Percentiles rank a stretch among this genome's conserved stretches.
Conservation (phyloP, 2,888 invertebrate genomes). For the Metellina segmentata region DNA sequence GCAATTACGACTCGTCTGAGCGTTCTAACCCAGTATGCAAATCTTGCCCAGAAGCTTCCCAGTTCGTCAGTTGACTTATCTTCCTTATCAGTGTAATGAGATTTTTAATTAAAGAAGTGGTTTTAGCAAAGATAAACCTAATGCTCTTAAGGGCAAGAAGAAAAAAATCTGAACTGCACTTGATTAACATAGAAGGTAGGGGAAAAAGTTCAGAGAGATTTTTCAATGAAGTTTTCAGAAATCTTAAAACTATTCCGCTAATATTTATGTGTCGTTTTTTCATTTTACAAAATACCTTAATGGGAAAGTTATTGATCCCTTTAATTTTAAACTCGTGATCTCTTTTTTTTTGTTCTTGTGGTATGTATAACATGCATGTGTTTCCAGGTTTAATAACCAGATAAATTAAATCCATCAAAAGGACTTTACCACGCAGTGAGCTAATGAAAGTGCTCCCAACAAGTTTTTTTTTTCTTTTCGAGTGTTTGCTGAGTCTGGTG, state of each 20-base stretch:
- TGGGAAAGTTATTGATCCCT: constrained; percentile 37
- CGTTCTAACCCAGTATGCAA: constrained; percentile 40
- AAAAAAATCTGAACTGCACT: constrained; percentile 25
- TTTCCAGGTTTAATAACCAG: constrained; percentile 19
- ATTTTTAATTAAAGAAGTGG: constrained; percentile 71
- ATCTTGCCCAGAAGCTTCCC: constrained; percentile 1
- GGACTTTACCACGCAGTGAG: not conserved
- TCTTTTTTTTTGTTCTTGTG: constrained; percentile 2
- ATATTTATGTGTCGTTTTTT: constrained; percentile 22
- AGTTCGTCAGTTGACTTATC: constrained; percentile 28
- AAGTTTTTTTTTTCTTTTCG: not conserved
- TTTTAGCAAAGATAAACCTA: constrained; percentile 56
- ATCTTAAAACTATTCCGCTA: constrained; percentile 20
- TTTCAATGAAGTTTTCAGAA: constrained; percentile 27
- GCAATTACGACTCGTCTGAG: constrained; percentile 32
- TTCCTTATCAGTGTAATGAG: constrained; percentile 61
- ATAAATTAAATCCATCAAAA: constrained; percentile 31
- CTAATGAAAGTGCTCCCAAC: not conserved
- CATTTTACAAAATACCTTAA: not conserved
- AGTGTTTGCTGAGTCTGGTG: constrained; percentile 5
- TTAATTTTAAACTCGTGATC: constrained; percentile 21
- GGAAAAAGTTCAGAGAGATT: not conserved
- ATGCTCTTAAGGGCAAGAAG: constrained; percentile 29
- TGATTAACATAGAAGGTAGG: constrained; percentile 49
- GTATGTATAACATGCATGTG: not conserved